phyloP scores from a whole-genome alignment of 2,797 vertebrate genomes.

The Peromyscus attwateri region DNA sequence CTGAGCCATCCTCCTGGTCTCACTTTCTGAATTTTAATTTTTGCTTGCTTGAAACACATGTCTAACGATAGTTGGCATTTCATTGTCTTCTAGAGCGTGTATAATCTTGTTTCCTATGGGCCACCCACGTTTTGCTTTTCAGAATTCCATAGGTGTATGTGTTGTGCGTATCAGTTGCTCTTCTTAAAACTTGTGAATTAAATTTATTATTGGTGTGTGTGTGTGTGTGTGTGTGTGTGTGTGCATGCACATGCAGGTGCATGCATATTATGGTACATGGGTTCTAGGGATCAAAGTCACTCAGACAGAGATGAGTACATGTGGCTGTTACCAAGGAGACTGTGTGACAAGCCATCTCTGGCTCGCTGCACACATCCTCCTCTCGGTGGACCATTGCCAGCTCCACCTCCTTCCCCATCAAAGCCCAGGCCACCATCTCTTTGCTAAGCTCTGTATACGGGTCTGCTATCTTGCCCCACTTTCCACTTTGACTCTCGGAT shows the following conservation, averaged over 20 bases:
- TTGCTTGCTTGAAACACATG: neutral
- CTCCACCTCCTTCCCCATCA: neutral
- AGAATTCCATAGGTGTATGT: neutral
- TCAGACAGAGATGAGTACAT: neutral
- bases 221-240: neutral
- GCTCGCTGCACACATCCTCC: neutral
- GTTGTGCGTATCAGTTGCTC: neutral
- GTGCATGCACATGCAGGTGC: neutral
- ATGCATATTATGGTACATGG: neutral
- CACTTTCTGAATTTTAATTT: neutral
- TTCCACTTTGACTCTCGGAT: neutral
- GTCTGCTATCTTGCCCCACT: neutral
- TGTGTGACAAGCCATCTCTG: neutral
- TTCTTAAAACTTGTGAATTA: neutral
- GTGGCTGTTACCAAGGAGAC: neutral
- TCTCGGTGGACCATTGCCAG: neutral
- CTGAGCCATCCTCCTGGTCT: neutral
- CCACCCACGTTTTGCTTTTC: neutral
- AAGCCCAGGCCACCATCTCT: neutral
- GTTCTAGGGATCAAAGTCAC: neutral
- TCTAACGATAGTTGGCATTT: neutral
- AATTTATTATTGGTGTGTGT: neutral
- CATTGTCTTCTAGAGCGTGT: neutral
- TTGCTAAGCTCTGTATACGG: neutral
- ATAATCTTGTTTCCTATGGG: neutral